Base-by-base conservation (phyloP, 2,888 invertebrate species). In the Odontothrips loti region DNA sequence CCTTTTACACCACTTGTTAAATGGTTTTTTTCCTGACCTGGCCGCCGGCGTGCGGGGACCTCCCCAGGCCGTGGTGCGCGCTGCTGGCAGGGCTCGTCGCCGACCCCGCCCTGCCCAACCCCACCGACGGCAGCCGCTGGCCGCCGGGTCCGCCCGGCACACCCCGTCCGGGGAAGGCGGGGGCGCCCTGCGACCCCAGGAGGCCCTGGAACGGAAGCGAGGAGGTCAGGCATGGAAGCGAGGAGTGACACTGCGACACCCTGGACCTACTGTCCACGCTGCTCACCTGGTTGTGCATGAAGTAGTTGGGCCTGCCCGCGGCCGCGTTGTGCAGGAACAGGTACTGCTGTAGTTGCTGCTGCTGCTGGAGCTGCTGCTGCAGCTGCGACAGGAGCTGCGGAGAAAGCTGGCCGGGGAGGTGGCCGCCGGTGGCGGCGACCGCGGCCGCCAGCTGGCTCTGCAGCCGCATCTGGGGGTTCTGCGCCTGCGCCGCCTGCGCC, bases 31-130 rank as follows among this genome's bases (percentile, higher is more conserved):
- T 94, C 94, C 82, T 95, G 89, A 84, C 94, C 94, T 85, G 95
- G 94, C 82, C 94, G 89, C 86, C 94, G 94, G 86, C 94, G 95
- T 58, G 94, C 94, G 58, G 94, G 94, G 87, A 95, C 68, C 68
- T 75, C 27, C 68, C 27, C 68, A 75, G 23, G 68, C 58, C 58
- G 58, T 75, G 68, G 68, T 75, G 68, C 27, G 23, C 68, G 68
- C 27, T 27, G 23, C 68, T 43, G 34, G 34, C 27, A 10, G 68
- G 68, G 10, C 27, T 75, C 2, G 23, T 8, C 23, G 68, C 8
- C 27, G 68, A 27, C 8, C 68, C 68, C 58, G 58, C 58, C 58
- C 58, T 11, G 58, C 68, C 68, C 23, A 75, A 10, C 11, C 68
- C 68, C 11, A 27, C 68, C 12, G 68, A 11, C 8, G 68, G 68